Evolutionary conservation across 2,888 invertebrate species (phyloP).

Genomic region (Lasioglossum leucozonium): DNA sequence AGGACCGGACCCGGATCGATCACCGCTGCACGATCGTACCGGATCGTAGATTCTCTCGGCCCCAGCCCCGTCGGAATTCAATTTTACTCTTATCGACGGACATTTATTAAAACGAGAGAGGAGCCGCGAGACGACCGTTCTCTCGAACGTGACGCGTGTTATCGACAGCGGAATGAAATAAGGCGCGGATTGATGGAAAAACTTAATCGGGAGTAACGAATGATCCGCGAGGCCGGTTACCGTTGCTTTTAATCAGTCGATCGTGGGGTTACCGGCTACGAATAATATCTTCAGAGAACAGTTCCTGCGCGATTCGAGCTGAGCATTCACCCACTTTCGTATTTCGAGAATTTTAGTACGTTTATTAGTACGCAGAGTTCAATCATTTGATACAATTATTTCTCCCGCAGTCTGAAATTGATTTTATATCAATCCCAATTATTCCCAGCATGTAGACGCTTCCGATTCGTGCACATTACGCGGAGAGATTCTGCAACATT

Average conservation of each 20-base stretch:
- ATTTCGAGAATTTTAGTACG: too few species aligned
- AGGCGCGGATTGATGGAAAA: neutral
- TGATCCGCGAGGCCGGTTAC: neutral
- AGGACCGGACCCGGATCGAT: neutral
- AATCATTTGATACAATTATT: too few species aligned
- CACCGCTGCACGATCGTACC: neutral
- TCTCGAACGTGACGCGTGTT: neutral
- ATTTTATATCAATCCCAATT: too few species aligned
- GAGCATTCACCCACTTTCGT: too few species aligned
- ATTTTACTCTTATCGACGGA: conserved; percentile 47
- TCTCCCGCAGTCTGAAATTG: too few species aligned
- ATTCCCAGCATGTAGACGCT: too few species aligned
- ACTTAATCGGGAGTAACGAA: neutral
- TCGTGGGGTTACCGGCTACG: neutral
- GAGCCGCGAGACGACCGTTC: neutral
- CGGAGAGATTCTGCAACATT: neutral
- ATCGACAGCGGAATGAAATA: conserved; percentile 30
- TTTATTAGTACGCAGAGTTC: too few species aligned
- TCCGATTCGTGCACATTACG: neutral
- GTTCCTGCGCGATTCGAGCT: too few species aligned
- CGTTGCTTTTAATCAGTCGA: neutral
- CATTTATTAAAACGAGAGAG: conserved; percentile 9
- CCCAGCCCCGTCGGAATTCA: conserved; percentile 27
- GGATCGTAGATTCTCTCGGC: neutral
- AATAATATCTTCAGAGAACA: neutral